These are phyloP conservation scores for Drosophila fulvimacula DNA, from an alignment of 2,888 invertebrate genomes.

Conservation along the genomic window DNA sequence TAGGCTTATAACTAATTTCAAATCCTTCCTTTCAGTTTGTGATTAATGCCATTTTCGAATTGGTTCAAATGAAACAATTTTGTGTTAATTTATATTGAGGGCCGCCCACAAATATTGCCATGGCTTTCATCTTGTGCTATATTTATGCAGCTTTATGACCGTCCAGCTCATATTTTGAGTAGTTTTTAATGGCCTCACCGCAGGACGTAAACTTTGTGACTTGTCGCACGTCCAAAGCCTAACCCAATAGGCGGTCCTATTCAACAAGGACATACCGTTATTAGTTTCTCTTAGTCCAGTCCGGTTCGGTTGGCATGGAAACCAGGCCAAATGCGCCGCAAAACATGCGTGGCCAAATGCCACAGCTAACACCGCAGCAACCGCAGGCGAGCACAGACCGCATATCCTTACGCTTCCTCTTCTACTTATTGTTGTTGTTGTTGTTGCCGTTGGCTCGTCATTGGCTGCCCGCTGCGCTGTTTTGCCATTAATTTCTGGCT, in stretches of 20 bases:
- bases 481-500: slow-evolving; percentile 41
- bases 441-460: background rate
- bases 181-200: slow-evolving; percentile 70
- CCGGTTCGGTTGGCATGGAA: slow-evolving; percentile 17
- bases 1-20: background rate
- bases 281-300: slow-evolving; percentile 29
- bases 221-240: slow-evolving; percentile 21
- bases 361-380: slow-evolving; percentile 14
- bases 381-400: slow-evolving; percentile 10
- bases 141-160: slow-evolving; percentile 44
- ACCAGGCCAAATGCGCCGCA: slow-evolving; percentile 30
- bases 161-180: slow-evolving; percentile 75
- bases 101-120: background rate
- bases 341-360: slow-evolving; percentile 37
- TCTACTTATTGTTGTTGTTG: too few species aligned
- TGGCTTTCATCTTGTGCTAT: slow-evolving; percentile 6
- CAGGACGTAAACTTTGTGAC: slow-evolving; percentile 53
- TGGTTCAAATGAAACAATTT: background rate
- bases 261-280: slow-evolving; percentile 23
- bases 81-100: background rate
- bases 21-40: background rate
- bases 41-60: background rate
- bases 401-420: slow-evolving; percentile 25
- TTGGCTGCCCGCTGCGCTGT: slow-evolving; percentile 27
- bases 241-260: slow-evolving; percentile 50